Evolutionary conservation across 64 coral and sea anemone genomes (phyloP).

Genomic region (Montipora cactus): DNA sequence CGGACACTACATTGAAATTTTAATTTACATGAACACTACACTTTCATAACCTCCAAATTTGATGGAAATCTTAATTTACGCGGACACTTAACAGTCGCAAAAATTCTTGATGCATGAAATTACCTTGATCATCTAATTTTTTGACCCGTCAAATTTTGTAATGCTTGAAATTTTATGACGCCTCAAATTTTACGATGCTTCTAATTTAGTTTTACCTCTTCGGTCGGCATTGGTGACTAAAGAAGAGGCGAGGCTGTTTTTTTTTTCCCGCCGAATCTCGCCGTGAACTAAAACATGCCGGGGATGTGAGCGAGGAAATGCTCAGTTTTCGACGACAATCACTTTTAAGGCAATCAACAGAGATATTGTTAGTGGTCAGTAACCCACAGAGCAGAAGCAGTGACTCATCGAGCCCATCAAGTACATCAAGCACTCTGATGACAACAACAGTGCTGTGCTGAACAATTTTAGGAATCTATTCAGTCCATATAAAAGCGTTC

Average conservation of each 20-base stretch:
- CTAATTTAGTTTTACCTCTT: not conserved
- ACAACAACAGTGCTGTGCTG: not conserved
- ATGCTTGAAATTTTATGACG: not conserved
- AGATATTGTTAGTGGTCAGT: not conserved
- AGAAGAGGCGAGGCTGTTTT: not conserved
- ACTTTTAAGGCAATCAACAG: not conserved
- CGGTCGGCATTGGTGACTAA: not conserved
- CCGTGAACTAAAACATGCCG: not conserved
- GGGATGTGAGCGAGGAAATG: not conserved
- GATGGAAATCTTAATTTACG: not conserved
- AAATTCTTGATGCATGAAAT: not conserved
- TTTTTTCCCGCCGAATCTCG: not conserved
- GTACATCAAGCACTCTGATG: not conserved
- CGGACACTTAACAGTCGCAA: not conserved
- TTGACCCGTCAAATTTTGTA: not conserved
- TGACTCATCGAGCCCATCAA: not conserved
- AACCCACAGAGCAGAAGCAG: not conserved
- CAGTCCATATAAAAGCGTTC: slow-evolving; percentile 2
- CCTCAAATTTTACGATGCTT: not conserved
- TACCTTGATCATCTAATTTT: not conserved
- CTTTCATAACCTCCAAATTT: not conserved
- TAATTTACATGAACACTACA: no score
- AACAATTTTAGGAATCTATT: slow-evolving; percentile 22
- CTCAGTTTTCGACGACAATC: not conserved
- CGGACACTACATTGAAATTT: not conserved